phyloP scores from a whole-genome alignment of 2,888 invertebrate genomes.

The Rhabditoides inermis region DNA sequence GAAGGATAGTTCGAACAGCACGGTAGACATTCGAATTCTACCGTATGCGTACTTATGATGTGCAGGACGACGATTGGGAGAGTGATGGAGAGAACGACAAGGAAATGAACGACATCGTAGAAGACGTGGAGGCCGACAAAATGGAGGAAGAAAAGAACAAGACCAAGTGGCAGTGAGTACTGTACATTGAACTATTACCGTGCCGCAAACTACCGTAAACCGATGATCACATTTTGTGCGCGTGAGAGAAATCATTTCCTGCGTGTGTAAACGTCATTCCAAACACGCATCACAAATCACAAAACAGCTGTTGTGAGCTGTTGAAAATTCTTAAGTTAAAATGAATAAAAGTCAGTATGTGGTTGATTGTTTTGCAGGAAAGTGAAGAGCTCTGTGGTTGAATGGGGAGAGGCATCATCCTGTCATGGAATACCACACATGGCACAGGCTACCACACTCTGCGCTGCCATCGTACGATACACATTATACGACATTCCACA shows the following conservation, averaged over 20 bases:
- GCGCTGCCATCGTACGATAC: constrained; percentile 8
- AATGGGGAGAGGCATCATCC: constrained; percentile 35
- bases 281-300: too few species aligned
- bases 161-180: too few species aligned
- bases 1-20: too few species aligned
- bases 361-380: constrained; percentile 20
- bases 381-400: constrained; percentile 23
- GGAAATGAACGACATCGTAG: constrained; percentile 29
- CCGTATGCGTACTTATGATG: neutral
- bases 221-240: too few species aligned
- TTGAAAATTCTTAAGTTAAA: too few species aligned
- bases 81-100: constrained; percentile 15
- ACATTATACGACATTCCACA: neutral
- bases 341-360: too few species aligned
- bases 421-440: constrained; percentile 36
- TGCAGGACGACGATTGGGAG: constrained; percentile 25
- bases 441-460: constrained; percentile 20
- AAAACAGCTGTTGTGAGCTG: too few species aligned
- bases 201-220: too few species aligned
- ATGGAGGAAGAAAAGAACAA: constrained; percentile 11
- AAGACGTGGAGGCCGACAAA: constrained; percentile 32
- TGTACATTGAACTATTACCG: too few species aligned
- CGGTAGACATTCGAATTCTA: constrained; percentile 13
- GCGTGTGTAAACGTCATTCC: too few species aligned
- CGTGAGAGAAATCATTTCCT: too few species aligned